Base-by-base conservation (phyloP, 2,797 vertebrate species). In the Cirrhinus molitorella region DNA sequence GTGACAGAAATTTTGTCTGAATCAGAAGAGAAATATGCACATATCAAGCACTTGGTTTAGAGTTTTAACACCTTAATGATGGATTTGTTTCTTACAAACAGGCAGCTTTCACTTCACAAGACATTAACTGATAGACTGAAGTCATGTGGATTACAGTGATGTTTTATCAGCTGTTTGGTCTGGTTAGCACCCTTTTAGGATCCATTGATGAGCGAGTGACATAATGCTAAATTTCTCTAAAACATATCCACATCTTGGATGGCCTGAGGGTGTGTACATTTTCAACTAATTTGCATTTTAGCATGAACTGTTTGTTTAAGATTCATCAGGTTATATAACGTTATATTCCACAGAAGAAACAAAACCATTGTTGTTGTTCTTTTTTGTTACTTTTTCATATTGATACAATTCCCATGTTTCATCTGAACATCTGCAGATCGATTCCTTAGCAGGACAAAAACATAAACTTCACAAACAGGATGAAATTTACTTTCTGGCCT, bases 341-440 rank as follows among this genome's bases (percentile, higher is more conserved):
- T 57, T 40, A 23, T 53, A 17, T 57, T 43, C 34, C 73, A 40
- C 55, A 63, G 11, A 61, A 45, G n/a, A 63, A 25, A 59, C 25
- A 45, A 61, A 28, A 61, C 57, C 0, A 0, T 0, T 37, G 31
- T 2, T n/a, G n/a, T n/a, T n/a, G n/a, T n/a, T n/a, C n/a, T n/a
- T 14, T 8, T 11, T 57, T 75, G 1, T 67, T 37, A 4, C 4
- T 28, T 61, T 37, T 81, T 73, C 28, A 65, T 21, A 9, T 43
- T 65, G n/a, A 63, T 17, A 21, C 57, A 28, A 28, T 28, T 63
- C 14, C 57, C 28, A 63, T 14, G 65, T 43, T 21, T 53, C 31
- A 45, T 31, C 14, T 51, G 9, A 66, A 66, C 80, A 83, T 83
- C 71, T 83, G 80, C 80, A 83, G 59, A 45, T 65, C 16, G 1